A percentile compares a stretch with the other conserved stretches of the same genome.
Conservation (phyloP, 2,888 invertebrate species). For the Phyllotreta cruciferae region DNA sequence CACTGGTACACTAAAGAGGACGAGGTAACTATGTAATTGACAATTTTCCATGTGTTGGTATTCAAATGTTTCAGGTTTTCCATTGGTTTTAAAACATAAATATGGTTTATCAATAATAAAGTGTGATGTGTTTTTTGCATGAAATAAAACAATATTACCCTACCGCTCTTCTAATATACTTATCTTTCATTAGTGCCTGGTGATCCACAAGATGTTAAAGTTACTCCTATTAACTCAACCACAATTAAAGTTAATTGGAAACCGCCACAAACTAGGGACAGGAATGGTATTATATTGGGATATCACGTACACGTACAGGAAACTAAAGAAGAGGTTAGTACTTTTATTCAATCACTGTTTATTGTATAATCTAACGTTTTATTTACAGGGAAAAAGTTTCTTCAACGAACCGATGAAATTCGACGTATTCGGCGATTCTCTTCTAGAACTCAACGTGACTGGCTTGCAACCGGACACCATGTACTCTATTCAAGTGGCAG, state of each 20-base stretch:
- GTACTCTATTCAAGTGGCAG: slow-evolving; percentile 94
- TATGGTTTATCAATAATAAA: slow-evolving; percentile 48
- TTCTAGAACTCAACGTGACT: slow-evolving; percentile 81
- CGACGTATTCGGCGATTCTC: slow-evolving; percentile 82
- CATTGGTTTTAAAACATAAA: slow-evolving; percentile 49
- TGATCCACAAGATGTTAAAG: slow-evolving; percentile 92
- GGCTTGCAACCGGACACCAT: slow-evolving; percentile 94
- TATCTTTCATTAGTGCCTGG: slow-evolving; percentile 86
- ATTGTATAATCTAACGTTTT: not conserved
- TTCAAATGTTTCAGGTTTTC: slow-evolving; percentile 67
- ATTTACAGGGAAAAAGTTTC: slow-evolving; percentile 72
- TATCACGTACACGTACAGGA: slow-evolving; percentile 97
- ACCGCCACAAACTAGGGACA: slow-evolving; percentile 88
- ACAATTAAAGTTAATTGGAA: slow-evolving; percentile 95
- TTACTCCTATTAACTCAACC: slow-evolving; percentile 92
- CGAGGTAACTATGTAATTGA: slow-evolving; percentile 59
- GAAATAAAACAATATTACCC: slow-evolving; percentile 37
- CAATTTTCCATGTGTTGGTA: slow-evolving; percentile 69
- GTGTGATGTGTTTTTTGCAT: slow-evolving; percentile 58
- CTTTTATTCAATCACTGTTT: not conserved
- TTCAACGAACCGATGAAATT: slow-evolving; percentile 88
- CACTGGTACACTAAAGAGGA: slow-evolving; percentile 44
- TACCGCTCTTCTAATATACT: slow-evolving; percentile 20
- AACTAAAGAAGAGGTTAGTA: slow-evolving; percentile 79
- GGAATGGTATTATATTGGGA: slow-evolving; percentile 94